Base-by-base conservation (phyloP, 2,113 vertebrate genomes). In the Leptosomus discolor region DNA sequence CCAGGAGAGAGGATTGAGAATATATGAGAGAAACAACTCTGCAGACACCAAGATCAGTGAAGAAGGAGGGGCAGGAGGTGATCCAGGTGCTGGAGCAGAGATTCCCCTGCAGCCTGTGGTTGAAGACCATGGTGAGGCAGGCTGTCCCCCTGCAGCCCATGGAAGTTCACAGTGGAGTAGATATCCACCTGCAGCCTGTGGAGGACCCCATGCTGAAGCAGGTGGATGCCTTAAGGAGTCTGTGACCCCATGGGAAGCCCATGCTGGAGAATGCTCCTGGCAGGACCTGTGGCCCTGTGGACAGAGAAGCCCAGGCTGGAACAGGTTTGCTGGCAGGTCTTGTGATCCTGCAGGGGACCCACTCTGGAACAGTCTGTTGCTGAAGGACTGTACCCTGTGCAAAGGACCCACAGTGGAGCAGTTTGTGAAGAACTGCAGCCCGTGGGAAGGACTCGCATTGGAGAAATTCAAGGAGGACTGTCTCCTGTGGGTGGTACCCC, bases 231-330 rank as follows among this genome's bases (percentile, higher is more conserved):
- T 29, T 14, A 51, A 43, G 24, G 15, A 51, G 19, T 6, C 29
- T 51, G 36, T 11, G 24, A 70, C 18, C 29, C 64, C 1, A 3
- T 27, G 9, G 15, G 4, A 1, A 22, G 8, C 32, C 23, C 3
- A 2, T 1, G 0, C 19, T 45, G 61, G 15, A 54, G 45, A 15
- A 65, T 37, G 23, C 10, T 65, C 14, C 39, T 79, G 24, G 34
- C 39, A 45, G 50, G 39, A 67, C 37, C 23, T 19, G 9, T 24
- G 51, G 13, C 9, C 19, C 15, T 1, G 2, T 37, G 29, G 27
- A 22, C 4, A 53, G 32, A 54, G 34, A 4, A 36, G 5, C 3
- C 16, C 4, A 9, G 2, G 0, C 32, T 41, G 45, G 45, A 23
- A n/a, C 23, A 60, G 19, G 7, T 56, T 9, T 83, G 4, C 19